phyloP scores from a whole-genome alignment of 2,797 vertebrate species.

The Pangasius djambal region DNA sequence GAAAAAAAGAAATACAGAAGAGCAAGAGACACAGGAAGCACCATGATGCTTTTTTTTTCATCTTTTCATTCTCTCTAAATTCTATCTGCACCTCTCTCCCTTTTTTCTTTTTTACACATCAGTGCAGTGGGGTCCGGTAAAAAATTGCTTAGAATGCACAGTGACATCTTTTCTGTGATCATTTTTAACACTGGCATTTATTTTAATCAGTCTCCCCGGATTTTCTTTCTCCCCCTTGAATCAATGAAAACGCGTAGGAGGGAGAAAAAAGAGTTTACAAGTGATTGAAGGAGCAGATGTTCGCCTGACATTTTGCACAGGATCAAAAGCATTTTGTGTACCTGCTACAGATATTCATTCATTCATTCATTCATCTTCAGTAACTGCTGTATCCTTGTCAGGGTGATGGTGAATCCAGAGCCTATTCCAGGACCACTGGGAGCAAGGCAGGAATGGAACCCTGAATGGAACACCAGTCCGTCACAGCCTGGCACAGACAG shows the following conservation, averaged over 20 bases:
- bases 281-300: constrained; percentile 40
- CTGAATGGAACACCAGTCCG: background rate
- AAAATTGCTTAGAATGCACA: constrained; percentile 66
- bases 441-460: background rate
- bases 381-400: background rate
- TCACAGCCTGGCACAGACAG: background rate
- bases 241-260: constrained; percentile 20
- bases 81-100: background rate
- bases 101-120: constrained; percentile 32
- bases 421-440: background rate
- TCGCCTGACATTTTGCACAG: constrained; percentile 25
- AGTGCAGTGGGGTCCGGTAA: constrained; percentile 50
- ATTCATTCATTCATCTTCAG: background rate
- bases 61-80: constrained; percentile 63
- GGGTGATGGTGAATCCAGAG: background rate
- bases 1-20: constrained; percentile 47
- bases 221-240: constrained; percentile 22
- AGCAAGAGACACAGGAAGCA: constrained; percentile 50
- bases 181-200: constrained; percentile 59
- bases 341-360: background rate
- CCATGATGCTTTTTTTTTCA: constrained; percentile 60
- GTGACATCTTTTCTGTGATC: constrained; percentile 57
- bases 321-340: constrained; percentile 32
- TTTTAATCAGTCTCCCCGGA: constrained; percentile 51
- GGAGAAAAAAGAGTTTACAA: background rate